These are phyloP conservation scores for Junco hyemalis DNA, from an alignment of 2,113 vertebrate species.

Conservation along the genomic window DNA sequence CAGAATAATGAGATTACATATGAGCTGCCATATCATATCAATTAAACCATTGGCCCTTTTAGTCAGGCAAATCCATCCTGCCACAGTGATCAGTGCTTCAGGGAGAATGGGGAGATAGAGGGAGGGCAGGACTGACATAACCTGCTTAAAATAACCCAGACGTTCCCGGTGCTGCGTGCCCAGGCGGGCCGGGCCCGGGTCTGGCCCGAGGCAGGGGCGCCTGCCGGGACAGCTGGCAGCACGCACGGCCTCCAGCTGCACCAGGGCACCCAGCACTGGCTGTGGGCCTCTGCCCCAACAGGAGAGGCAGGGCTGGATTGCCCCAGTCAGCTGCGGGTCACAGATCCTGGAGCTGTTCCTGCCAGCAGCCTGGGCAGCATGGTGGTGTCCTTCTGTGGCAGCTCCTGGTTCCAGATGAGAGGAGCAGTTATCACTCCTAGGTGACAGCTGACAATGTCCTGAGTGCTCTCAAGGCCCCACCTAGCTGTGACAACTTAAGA, in stretches of 20 bases:
- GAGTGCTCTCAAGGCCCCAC: accelerated
- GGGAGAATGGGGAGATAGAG: not conserved
- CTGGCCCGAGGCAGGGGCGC: not conserved
- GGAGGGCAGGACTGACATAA: slow-evolving; percentile 27
- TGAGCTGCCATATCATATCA: slow-evolving; percentile 62
- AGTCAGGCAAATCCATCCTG: slow-evolving; percentile 38
- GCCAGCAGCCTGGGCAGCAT: accelerated
- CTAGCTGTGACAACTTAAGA: not conserved
- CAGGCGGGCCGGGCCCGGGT: accelerated
- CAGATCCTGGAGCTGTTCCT: not conserved
- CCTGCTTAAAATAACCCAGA: slow-evolving; percentile 42
- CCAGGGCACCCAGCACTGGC: accelerated
- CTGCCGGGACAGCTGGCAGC: accelerated
- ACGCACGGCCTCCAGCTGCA: not conserved
- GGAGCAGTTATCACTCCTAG: not conserved
- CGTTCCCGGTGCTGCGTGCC: accelerated
- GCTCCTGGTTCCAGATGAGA: not conserved
- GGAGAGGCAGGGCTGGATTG: not conserved
- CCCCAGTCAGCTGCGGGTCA: accelerated
- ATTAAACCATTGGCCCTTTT: slow-evolving; percentile 51
- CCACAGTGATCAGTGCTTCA: not conserved
- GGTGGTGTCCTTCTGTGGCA: not conserved
- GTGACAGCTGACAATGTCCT: not conserved
- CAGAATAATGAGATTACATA: slow-evolving; percentile 64
- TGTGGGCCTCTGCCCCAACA: not conserved